phyloP scores from a whole-genome alignment of 2,797 vertebrate genomes.

The Sebastes iracundus region DNA sequence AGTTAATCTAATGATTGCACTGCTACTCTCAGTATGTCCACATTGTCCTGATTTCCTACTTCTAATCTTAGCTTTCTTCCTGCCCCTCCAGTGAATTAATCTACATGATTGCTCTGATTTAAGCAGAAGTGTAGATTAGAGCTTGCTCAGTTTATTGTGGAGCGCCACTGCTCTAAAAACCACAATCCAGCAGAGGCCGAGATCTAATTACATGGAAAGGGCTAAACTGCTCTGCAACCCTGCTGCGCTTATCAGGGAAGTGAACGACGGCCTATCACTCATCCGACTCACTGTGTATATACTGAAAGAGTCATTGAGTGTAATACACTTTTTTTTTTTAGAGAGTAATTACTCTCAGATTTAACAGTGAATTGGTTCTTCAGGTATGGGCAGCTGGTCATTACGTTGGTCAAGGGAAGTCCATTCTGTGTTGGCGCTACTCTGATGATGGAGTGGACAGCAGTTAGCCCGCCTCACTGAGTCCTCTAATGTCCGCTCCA shows the following conservation, averaged over 20 bases:
- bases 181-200: conserved; percentile 62
- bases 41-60: conserved; percentile 71
- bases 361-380: conserved; percentile 49
- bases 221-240: conserved; percentile 51
- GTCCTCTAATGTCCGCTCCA: conserved; percentile 80
- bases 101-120: conserved; percentile 68
- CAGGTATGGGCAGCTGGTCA: conserved; percentile 60
- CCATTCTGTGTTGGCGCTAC: conserved; percentile 53
- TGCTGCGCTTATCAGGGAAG: conserved; percentile 55
- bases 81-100: conserved; percentile 74
- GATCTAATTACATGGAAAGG: conserved; percentile 69
- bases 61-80: conserved; percentile 77
- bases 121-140: conserved; percentile 77
- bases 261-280: conserved; percentile 45
- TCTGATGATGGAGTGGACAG: conserved; percentile 83
- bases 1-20: conserved; percentile 48
- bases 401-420: conserved; percentile 37
- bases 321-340: conserved; percentile 23
- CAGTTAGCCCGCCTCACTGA: conserved; percentile 80
- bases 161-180: conserved; percentile 52
- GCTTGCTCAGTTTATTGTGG: conserved; percentile 62
- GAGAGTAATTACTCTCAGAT: conserved; percentile 45
- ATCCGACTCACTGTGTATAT: conserved; percentile 21
- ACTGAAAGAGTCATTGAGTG: conserved; percentile 7
- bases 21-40: conserved; percentile 22